Base-by-base conservation (phyloP, 2,888 invertebrate species). In the Parascotia fuliginaria region DNA sequence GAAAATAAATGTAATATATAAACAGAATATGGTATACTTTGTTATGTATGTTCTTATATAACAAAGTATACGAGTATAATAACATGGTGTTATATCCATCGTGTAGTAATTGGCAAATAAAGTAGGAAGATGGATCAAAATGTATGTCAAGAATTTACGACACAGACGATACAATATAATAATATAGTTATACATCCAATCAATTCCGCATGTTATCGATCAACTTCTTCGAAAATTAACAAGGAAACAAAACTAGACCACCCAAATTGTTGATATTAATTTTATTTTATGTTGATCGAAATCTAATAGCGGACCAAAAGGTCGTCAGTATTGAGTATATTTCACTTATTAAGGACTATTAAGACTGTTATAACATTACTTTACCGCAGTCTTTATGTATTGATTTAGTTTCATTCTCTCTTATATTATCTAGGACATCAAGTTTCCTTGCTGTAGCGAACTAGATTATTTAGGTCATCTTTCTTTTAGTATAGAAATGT, bases 171-270 rank as follows among this genome's bases (percentile, higher is more conserved):
- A 46, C 43, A 50, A 49, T 51, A 29, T 28, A 15, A 19, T 19
- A 19, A 19, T 19, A n/a, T n/a, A n/a, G n/a, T n/a, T 19, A 19
- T 19, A 19, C 5, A 19, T 19, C 19, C 49, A 46, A 63, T 64
- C 49, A 50, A 59, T 63, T 58, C 49, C 46, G 59, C 61, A 42
- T 46, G 46, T 47, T 54, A 64, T 61, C 60, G 64, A 59, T 59
- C 41, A 42, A 61, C 54, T 61, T 59, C 61, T 60, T 39, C 13
- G 32, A 45, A 12, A 13, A 33, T 32, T 61, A 61, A 59, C 49
- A 59, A 54, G 65, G 64, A 59, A 59, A 46, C 44, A 36, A 31
- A 44, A 58, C 54, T 46, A 34, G 60, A 45, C 12, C 54, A 50
- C 19, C 37, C 32, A 42, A 46, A 59, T 43, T 15, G 32, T 29